Conservation (phyloP, 1,140 invertebrate genomes). For the Zophobas atratus region DNA sequence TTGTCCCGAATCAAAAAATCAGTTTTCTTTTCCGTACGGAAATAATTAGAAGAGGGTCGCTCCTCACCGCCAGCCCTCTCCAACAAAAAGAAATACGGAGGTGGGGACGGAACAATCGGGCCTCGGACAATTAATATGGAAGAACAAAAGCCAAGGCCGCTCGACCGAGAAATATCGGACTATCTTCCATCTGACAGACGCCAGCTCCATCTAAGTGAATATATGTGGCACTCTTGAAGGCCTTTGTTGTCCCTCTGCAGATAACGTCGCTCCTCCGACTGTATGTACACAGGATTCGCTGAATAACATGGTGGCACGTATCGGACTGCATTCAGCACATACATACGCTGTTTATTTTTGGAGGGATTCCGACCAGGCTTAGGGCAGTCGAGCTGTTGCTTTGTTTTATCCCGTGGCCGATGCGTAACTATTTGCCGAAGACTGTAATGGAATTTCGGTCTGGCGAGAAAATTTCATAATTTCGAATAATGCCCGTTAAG, state of each 20-base stretch:
- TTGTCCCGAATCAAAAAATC: constrained; percentile 10
- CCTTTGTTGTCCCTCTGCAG: constrained; percentile 1
- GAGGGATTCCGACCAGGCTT: neutral
- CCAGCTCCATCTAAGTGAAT: neutral
- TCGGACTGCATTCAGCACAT: neutral
- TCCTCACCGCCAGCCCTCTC: neutral
- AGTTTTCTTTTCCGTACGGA: constrained; percentile 15
- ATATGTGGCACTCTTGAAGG: constrained; percentile 10
- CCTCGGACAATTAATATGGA: constrained; percentile 38
- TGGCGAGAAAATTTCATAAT: constrained; percentile 21
- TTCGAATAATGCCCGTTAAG: constrained; percentile 1
- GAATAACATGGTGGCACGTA: neutral
- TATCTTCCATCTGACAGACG: constrained; percentile 30
- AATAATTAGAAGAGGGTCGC: constrained; percentile 13
- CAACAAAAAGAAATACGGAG: constrained; percentile 7
- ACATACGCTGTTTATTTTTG: constrained; percentile 10
- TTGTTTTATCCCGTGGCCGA: too few relatives aligned
- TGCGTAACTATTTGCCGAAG: neutral
- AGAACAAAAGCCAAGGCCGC: constrained; percentile 31
- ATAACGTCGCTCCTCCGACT: neutral
- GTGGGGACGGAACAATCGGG: constrained; percentile 13
- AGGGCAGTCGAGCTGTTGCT: too few relatives aligned
- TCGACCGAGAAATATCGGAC: constrained; percentile 40
- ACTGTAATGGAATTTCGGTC: neutral
- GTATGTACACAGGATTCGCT: neutral